phyloP scores from a whole-genome alignment of 53 echinoderm and acorn worm genomes.

The Hippasteria phrygiana region DNA sequence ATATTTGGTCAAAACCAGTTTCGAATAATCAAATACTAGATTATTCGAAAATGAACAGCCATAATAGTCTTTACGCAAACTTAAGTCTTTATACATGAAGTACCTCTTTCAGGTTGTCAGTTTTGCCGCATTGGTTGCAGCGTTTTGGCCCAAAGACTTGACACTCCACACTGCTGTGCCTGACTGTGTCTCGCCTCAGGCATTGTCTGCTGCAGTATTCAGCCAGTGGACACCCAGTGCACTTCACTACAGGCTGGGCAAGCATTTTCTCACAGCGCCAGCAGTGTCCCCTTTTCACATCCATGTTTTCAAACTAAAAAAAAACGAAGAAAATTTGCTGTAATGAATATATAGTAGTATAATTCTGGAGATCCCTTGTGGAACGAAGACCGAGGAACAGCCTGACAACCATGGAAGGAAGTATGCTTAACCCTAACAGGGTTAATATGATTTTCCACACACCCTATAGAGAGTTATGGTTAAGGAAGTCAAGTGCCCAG shows the following conservation, averaged over 20 bases:
- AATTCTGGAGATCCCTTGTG: too few relatives aligned
- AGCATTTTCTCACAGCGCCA: slow-evolving; percentile 49
- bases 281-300: slow-evolving; percentile 49
- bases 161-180: slow-evolving; percentile 56
- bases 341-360: too few relatives aligned
- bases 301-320: slow-evolving; percentile 12
- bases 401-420: too few relatives aligned
- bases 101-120: slow-evolving; percentile 58
- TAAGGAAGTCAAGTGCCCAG: too few relatives aligned
- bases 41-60: too few relatives aligned
- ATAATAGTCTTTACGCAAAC: not conserved
- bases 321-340: too few relatives aligned
- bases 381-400: too few relatives aligned
- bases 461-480: too few relatives aligned
- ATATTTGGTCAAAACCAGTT: too few relatives aligned
- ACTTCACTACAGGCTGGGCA: not conserved
- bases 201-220: slow-evolving; percentile 52
- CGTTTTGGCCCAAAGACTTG: slow-evolving; percentile 34
- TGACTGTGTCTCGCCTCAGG: slow-evolving; percentile 1
- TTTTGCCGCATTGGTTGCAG: slow-evolving; percentile 45
- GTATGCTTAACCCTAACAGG: too few relatives aligned
- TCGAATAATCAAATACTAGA: too few relatives aligned
- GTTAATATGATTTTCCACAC: too few relatives aligned
- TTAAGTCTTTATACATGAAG: not conserved
- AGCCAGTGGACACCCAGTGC: slow-evolving; percentile 22